Evolutionary conservation across 2,797 vertebrate species (phyloP), one percentile per base, ranked within the genome.

Genomic region (Squalus acanthias): DNA sequence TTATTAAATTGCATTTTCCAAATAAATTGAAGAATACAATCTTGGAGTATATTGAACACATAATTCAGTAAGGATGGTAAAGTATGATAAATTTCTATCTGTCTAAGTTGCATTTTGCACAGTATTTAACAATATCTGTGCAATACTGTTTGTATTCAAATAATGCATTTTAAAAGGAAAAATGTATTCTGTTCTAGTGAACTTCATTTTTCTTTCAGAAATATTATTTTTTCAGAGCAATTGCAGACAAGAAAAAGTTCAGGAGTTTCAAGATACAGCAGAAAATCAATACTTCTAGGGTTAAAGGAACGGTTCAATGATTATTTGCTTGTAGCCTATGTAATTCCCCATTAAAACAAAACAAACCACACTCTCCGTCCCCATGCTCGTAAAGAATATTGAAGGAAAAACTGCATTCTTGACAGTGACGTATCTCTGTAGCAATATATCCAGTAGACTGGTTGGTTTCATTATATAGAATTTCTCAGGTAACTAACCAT

Each of bases 401-500:
- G 65, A 63, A 72, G 82, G 50, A 50, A 69, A 92, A 96, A 82
- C 88, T 46, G 65, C 87, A 76, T 96, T 67, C 82, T 53, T 63
- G 95, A 95, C 95, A 96, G 89, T 96, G 96, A 96, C 72, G 69
- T 92, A 96, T 89, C 26, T 82, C 74, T 69, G 10, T 82, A n/a
- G 63, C 91, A 91, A 60, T 88, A 74, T 85, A 17, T 29, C 33
- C 91, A 63, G 92, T 57, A 95, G 50, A 94, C 96, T 88, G 96
- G 96, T 96, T 96, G 96, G 76, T 95, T 87, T 96, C 95, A 96
- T 96, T 70, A 89, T 95, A 95, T 91, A 76, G 96, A 96, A 97
- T 96, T 97, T 96, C 96, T 88, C 70, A 57, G 96, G 96, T 96
- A 97, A 97, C 96, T 96, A 97, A 96, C 94, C 91, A 94, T 94